Conservation (phyloP, 1,140 invertebrate genomes). For the Grapholita molesta region DNA sequence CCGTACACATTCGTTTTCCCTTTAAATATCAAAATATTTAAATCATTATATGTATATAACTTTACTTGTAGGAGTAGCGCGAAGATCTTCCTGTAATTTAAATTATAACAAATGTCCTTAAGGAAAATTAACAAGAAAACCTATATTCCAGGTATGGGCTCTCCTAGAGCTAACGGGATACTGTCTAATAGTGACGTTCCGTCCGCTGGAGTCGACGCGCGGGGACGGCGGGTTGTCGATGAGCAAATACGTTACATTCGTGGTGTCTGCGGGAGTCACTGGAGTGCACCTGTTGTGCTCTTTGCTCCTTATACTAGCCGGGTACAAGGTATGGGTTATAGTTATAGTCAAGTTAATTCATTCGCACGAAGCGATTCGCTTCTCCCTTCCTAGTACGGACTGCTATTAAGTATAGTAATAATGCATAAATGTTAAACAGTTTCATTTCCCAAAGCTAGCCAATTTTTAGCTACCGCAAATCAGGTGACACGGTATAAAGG, state of each 20-base stretch:
- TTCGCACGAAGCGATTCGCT: too few relatives aligned
- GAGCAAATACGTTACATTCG: constrained; percentile 51
- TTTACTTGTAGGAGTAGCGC: too few relatives aligned
- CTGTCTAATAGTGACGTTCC: constrained; percentile 52
- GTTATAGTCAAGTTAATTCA: too few relatives aligned
- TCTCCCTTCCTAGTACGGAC: too few relatives aligned
- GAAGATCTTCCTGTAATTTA: too few relatives aligned
- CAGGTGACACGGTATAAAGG: background rate
- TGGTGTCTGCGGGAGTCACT: constrained; percentile 49
- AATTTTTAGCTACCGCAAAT: background rate
- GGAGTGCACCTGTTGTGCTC: constrained; percentile 53
- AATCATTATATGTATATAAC: too few relatives aligned
- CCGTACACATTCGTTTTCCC: too few relatives aligned
- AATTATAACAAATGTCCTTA: too few relatives aligned
- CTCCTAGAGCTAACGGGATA: constrained; percentile 53
- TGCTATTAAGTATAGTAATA: background rate
- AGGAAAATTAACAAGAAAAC: too few relatives aligned
- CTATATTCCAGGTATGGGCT: constrained; percentile 51
- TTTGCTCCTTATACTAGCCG: constrained; percentile 54
- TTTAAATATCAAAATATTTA: too few relatives aligned
- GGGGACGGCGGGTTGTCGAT: constrained; percentile 41
- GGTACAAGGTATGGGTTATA: constrained; percentile 61
- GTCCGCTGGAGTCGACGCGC: constrained; percentile 34
- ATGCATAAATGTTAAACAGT: constrained; percentile 4
- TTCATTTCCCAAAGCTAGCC: constrained; percentile 4